A percentile compares a stretch with the other conserved stretches of the same genome.
Evolutionary conservation across 2,888 invertebrate genomes (phyloP).

Genomic region (Microchrysa polita): DNA sequence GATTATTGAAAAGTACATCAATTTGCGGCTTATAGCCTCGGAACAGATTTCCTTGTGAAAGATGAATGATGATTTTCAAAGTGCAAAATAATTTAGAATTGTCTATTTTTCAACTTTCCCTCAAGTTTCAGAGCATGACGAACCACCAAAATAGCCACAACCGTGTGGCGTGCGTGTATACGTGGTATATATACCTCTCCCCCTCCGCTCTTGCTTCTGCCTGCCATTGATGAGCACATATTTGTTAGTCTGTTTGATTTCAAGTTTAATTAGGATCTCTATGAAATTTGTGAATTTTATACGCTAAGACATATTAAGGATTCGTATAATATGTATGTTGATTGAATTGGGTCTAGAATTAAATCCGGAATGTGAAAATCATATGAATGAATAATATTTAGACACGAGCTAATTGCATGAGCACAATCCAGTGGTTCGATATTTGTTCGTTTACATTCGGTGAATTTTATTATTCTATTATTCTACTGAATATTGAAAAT

Average conservation of each 20-base stretch:
- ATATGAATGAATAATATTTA: too few species aligned
- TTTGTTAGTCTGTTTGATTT: neutral
- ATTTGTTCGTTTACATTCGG: too few species aligned
- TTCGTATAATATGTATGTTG: too few species aligned
- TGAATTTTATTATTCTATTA: too few species aligned
- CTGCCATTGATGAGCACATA: constrained; percentile 11
- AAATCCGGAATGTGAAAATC: neutral
- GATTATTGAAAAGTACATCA: neutral
- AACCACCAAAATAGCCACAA: constrained; percentile 17
- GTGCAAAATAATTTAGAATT: constrained; percentile 30
- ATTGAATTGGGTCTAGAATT: too few species aligned
- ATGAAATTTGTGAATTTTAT: neutral
- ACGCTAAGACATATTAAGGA: too few species aligned
- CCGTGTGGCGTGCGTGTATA: neutral
- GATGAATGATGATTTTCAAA: constrained; percentile 28
- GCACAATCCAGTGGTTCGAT: too few species aligned
- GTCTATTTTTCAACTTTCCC: constrained; percentile 24
- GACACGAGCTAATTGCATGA: too few species aligned
- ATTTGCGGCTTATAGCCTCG: constrained; percentile 20
- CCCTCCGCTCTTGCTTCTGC: too few species aligned
- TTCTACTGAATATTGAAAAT: too few species aligned
- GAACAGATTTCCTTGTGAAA: constrained; percentile 19
- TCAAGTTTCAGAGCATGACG: constrained; percentile 7
- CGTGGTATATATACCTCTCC: too few species aligned
- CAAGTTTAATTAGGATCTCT: constrained; percentile 32